Evolutionary conservation across 2,888 invertebrate species (phyloP).

Genomic region (Perizoma flavofasciatum): DNA sequence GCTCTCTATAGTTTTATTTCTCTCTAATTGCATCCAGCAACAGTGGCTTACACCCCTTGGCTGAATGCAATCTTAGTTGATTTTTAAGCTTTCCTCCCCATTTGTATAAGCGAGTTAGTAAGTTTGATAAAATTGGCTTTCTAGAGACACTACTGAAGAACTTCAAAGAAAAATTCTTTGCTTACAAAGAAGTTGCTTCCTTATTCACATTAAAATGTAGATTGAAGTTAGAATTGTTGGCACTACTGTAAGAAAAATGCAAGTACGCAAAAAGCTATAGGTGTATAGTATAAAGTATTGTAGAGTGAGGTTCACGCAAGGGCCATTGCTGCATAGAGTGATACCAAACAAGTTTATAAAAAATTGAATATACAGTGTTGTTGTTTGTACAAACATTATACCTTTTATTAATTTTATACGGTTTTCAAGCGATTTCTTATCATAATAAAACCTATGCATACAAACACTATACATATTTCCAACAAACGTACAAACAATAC

Average conservation of each 20-base stretch:
- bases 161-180: conserved; percentile 31
- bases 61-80: conserved; percentile 55
- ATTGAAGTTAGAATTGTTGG: conserved; percentile 19
- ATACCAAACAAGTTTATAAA: too few species aligned
- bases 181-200: conserved; percentile 21
- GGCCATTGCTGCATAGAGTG: too few species aligned
- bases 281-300: too few species aligned
- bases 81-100: conserved; percentile 50
- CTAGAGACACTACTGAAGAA: conserved; percentile 34
- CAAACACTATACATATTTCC: neutral
- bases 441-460: neutral
- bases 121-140: conserved; percentile 52
- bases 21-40: conserved; percentile 36
- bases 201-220: conserved; percentile 22
- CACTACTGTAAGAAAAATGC: neutral
- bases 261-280: neutral
- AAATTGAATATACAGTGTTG: too few species aligned
- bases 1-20: neutral
- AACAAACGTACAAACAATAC: neutral
- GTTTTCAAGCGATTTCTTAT: too few species aligned
- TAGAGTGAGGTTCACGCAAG: too few species aligned
- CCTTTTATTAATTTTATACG: neutral
- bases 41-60: conserved; percentile 51
- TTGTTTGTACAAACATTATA: neutral
- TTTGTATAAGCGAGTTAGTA: conserved; percentile 49